Evolutionary conservation across 2,888 invertebrate species (phyloP).

Genomic region (Eucera pruinosa): DNA sequence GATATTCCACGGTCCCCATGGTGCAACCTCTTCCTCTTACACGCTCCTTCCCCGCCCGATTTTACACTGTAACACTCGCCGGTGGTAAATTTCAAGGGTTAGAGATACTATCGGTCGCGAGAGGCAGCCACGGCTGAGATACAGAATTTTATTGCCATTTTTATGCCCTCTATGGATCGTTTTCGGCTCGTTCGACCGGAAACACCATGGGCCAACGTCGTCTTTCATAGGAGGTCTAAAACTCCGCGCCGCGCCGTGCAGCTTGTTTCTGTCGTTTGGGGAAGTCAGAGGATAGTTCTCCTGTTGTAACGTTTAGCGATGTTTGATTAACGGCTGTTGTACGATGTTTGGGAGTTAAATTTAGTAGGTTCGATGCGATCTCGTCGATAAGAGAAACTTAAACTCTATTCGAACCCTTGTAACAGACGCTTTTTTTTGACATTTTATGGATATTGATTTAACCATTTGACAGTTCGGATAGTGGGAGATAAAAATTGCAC

Average conservation of each 20-base stretch:
- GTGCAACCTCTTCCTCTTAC: constrained; percentile 14
- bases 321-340: constrained; percentile 34
- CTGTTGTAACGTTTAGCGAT: constrained; percentile 10
- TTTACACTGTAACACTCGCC: constrained; percentile 49
- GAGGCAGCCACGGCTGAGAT: constrained; percentile 40
- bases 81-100: constrained; percentile 65
- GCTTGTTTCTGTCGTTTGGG: constrained; percentile 37
- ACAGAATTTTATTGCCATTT: constrained; percentile 66
- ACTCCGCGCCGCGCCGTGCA: neutral
- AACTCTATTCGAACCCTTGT: no score
- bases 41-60: constrained; percentile 29
- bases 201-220: constrained; percentile 52
- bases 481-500: no score
- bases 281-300: constrained; percentile 17
- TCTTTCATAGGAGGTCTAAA: constrained; percentile 51
- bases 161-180: constrained; percentile 57
- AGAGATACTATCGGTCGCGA: constrained; percentile 59
- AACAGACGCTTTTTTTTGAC: no score
- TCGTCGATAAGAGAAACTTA: neutral
- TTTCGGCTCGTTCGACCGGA: constrained; percentile 30
- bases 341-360: neutral
- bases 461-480: no score
- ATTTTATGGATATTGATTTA: no score
- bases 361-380: neutral
- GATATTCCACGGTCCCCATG: constrained; percentile 56